phyloP scores from a whole-genome alignment of 2,113 vertebrate genomes.

The Pionites leucogaster region DNA sequence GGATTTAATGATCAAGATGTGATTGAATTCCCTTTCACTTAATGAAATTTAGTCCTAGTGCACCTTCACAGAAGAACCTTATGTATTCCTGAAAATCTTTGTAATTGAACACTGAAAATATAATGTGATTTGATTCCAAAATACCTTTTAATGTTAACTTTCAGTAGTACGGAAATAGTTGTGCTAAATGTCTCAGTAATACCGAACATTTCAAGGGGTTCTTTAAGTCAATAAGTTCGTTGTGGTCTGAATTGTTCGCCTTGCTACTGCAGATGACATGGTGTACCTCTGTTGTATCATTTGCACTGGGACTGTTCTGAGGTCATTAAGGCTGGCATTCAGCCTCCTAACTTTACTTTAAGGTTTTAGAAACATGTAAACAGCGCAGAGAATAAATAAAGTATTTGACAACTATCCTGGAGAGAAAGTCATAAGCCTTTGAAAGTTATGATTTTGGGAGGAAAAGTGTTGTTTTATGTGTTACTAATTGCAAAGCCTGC shows the following conservation, averaged over 20 bases:
- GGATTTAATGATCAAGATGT: background rate
- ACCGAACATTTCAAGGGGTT: background rate
- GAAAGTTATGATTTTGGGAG: background rate
- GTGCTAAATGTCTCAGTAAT: too few species aligned
- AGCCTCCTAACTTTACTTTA: background rate
- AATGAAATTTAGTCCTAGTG: background rate
- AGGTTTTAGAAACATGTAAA: background rate
- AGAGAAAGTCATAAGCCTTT: background rate
- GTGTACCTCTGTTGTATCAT: background rate
- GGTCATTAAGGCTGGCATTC: background rate
- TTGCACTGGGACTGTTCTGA: background rate
- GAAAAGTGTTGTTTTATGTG: background rate
- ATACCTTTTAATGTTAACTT: background rate
- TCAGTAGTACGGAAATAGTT: background rate
- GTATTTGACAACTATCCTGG: background rate
- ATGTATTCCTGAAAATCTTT: background rate
- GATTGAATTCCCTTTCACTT: background rate
- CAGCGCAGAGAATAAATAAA: background rate
- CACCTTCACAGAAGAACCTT: background rate
- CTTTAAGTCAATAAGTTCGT: background rate
- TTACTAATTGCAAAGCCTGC: background rate
- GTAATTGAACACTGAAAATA: background rate
- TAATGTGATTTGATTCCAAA: background rate
- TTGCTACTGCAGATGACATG: background rate
- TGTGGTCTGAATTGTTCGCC: background rate